Conservation (phyloP, 2,888 invertebrate genomes). For the Schizaphis graminum region DNA sequence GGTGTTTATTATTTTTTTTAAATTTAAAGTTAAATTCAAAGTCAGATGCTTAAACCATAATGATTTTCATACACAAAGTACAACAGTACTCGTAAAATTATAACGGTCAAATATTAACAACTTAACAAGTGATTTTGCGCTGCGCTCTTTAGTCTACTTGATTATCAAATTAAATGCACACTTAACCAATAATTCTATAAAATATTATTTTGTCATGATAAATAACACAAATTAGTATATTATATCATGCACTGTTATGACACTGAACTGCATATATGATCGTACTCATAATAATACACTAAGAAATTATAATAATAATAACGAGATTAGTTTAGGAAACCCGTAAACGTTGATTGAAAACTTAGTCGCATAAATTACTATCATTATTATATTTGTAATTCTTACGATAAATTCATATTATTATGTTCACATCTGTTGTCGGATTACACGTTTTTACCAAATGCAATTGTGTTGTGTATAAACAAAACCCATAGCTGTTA, state of each 20-base stretch:
- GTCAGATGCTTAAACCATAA: no score
- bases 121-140: not conserved
- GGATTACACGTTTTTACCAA: conserved; percentile 27
- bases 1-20: not conserved
- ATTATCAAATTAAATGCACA: not conserved
- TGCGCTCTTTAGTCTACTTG: not conserved
- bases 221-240: not conserved
- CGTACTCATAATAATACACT: not conserved
- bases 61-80: no score
- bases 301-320: not conserved
- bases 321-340: not conserved
- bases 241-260: not conserved
- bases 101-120: not conserved
- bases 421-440: conserved; percentile 41
- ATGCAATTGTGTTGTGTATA: conserved; percentile 19
- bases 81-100: not conserved
- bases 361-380: not conserved
- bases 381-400: not conserved
- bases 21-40: not conserved
- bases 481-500: conserved; percentile 13
- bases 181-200: not conserved
- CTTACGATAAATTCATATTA: conserved; percentile 26
- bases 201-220: not conserved
- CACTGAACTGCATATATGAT: not conserved
- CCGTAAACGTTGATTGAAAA: not conserved